Evolutionary conservation across 2,888 invertebrate species (phyloP).

Genomic region (Watsonalla cultraria): DNA sequence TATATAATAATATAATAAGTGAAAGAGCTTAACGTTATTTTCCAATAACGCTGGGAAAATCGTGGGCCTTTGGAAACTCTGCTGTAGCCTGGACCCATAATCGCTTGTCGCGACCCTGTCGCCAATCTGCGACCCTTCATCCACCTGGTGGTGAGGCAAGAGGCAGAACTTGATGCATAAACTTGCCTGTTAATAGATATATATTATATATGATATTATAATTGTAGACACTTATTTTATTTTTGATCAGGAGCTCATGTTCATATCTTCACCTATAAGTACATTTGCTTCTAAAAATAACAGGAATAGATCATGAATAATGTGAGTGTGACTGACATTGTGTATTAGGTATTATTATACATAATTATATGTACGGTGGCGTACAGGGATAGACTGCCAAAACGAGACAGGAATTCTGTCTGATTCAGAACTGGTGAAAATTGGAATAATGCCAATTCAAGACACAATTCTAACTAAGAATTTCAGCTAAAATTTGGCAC

Average conservation of each 20-base stretch:
- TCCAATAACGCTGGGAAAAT: no score
- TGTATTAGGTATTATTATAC: neutral
- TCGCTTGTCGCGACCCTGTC: no score
- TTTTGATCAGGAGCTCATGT: no score
- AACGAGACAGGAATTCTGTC: slow-evolving; percentile 56
- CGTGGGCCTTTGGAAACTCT: no score
- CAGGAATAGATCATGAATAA: neutral
- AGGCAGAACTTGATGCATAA: no score
- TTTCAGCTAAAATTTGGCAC: slow-evolving; percentile 64
- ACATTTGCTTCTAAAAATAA: neutral
- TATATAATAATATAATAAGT: neutral
- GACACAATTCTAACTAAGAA: slow-evolving; percentile 50
- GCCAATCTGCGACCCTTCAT: no score
- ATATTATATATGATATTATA: no score
- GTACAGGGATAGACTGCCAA: slow-evolving; percentile 51
- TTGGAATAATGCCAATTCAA: slow-evolving; percentile 65
- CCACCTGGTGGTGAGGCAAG: no score
- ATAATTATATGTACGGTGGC: slow-evolving; percentile 5
- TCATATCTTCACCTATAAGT: neutral
- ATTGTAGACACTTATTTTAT: no score
- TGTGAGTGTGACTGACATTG: neutral
- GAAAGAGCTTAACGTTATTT: no score
- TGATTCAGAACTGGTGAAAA: slow-evolving; percentile 50
- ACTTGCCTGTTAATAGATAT: no score
- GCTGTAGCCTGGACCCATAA: no score